A percentile compares a stretch with the other conserved stretches of the same genome.
phyloP scores from a whole-genome alignment of 2,888 invertebrate species.

The Argyresthia albistria region DNA sequence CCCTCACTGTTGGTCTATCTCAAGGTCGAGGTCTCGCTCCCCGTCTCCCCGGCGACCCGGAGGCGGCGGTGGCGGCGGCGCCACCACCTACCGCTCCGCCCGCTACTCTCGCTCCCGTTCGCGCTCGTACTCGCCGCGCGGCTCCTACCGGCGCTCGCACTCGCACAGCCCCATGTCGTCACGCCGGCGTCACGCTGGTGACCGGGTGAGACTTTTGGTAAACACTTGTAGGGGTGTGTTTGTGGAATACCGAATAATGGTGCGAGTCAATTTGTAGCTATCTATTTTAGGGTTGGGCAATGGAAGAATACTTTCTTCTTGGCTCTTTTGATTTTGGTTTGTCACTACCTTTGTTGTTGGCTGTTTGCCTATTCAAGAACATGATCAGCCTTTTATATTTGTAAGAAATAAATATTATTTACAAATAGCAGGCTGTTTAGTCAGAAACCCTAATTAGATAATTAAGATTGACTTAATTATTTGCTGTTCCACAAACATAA shows the following conservation, averaged over 20 bases:
- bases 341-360: no score
- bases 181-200: constrained; percentile 83
- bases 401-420: no score
- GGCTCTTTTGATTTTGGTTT: no score
- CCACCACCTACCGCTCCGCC: constrained; percentile 69
- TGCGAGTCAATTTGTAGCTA: no score
- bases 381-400: no score
- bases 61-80: constrained; percentile 39
- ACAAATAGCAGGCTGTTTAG: no score
- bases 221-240: not conserved
- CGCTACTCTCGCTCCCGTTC: constrained; percentile 75
- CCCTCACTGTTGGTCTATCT: not conserved
- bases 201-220: constrained; percentile 67
- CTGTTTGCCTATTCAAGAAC: no score
- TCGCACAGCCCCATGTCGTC: constrained; percentile 89
- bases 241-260: not conserved
- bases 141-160: constrained; percentile 75
- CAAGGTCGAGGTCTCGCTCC: constrained; percentile 47
- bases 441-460: no score
- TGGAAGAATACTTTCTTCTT: no score
- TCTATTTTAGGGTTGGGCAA: no score
- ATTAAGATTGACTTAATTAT: no score
- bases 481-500: no score
- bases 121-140: constrained; percentile 74
- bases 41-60: constrained; percentile 61